A percentile compares a stretch with the other conserved stretches of the same genome.
These are phyloP conservation scores for Chitala chitala DNA, from an alignment of 2,113 vertebrate genomes.

Conservation along the genomic window DNA sequence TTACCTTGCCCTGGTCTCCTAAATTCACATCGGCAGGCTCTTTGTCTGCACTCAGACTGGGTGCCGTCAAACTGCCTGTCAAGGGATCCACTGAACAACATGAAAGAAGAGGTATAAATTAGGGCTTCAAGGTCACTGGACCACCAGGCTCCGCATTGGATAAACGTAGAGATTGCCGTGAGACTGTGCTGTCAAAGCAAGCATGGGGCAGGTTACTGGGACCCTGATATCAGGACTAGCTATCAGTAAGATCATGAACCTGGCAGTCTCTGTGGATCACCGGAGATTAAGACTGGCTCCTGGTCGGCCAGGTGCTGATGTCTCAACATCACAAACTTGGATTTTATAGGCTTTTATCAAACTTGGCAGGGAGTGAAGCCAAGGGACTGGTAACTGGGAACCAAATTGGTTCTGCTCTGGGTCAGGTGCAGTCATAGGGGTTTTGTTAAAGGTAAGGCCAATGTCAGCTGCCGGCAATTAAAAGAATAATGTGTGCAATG, in stretches of 20 bases:
- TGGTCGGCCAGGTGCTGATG: background rate
- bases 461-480: no score
- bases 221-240: background rate
- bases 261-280: background rate
- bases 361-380: background rate
- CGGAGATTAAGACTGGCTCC: background rate
- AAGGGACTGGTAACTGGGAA: background rate
- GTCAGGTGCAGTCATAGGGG: background rate
- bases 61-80: no score
- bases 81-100: no score
- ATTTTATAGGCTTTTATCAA: background rate
- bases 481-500: no score
- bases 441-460: no score
- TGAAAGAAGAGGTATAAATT: no score
- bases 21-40: no score
- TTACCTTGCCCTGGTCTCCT: no score
- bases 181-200: background rate
- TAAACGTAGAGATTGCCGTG: background rate
- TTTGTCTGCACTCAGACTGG: no score
- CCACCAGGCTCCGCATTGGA: background rate
- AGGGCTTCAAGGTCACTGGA: no score
- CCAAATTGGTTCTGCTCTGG: background rate
- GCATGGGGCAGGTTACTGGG: background rate
- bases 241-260: constrained; percentile 11
- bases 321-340: background rate